Conservation (phyloP, 2,888 invertebrate species). For the Polydrusus pterygomalis region DNA sequence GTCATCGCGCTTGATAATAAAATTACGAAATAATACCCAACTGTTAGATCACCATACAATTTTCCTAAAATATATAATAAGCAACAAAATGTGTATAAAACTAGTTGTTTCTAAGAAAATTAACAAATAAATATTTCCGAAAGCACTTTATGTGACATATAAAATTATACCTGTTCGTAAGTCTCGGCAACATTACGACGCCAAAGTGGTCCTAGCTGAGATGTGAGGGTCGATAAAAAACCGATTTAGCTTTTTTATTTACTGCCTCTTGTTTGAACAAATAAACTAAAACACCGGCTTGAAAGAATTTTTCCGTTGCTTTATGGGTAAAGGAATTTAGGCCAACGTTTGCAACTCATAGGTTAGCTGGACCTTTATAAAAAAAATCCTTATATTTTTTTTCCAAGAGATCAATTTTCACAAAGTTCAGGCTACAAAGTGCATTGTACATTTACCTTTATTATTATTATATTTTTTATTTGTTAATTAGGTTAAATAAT, state of each 20-base stretch:
- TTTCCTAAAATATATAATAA: not conserved
- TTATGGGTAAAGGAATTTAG: constrained; percentile 5
- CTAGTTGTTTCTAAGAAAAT: constrained; percentile 11
- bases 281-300: constrained; percentile 24
- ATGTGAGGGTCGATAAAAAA: constrained; percentile 24
- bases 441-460: too few species aligned
- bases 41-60: too few species aligned
- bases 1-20: too few species aligned
- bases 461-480: too few species aligned
- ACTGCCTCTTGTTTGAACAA: constrained; percentile 19
- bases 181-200: constrained; percentile 13
- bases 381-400: not conserved
- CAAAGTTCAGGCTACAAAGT: too few species aligned
- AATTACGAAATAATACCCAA: too few species aligned
- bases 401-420: too few species aligned
- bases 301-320: constrained; percentile 3
- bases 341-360: constrained; percentile 1
- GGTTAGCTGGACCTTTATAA: not conserved
- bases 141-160: constrained; percentile 20
- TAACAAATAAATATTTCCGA: constrained; percentile 17
- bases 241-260: constrained; percentile 22
- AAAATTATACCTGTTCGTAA: constrained; percentile 22
- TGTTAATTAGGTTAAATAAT: too few species aligned
- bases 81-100: not conserved
- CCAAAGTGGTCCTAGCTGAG: constrained; percentile 18